A percentile compares a stretch with the other conserved stretches of the same genome.
phyloP scores from a whole-genome alignment of 2,888 invertebrate species.

The Zelleria hepariella region DNA sequence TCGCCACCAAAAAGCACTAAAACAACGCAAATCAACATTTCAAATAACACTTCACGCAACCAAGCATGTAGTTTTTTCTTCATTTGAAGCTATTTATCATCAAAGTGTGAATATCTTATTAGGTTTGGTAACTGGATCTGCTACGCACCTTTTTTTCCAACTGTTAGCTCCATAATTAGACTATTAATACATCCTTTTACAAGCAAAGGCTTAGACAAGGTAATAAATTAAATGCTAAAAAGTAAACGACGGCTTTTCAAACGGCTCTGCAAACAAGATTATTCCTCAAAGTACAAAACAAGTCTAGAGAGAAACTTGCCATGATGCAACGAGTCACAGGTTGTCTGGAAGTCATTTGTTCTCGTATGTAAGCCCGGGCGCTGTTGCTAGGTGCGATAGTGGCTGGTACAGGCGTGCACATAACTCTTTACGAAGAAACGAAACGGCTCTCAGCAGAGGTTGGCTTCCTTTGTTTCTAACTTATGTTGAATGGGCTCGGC shows the following conservation, averaged over 20 bases:
- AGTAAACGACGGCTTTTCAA: neutral
- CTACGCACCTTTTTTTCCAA: too few relatives aligned
- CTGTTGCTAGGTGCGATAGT: conserved; percentile 16
- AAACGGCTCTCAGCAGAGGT: neutral
- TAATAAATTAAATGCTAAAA: neutral
- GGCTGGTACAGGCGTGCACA: conserved; percentile 23
- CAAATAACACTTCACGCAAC: too few relatives aligned
- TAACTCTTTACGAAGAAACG: conserved; percentile 7
- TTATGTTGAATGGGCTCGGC: neutral
- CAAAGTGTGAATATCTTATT: too few relatives aligned
- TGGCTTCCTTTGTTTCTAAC: neutral
- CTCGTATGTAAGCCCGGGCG: neutral
- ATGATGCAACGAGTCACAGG: neutral
- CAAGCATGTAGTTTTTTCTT: too few relatives aligned
- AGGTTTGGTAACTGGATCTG: too few relatives aligned
- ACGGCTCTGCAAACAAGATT: neutral
- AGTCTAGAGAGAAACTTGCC: neutral
- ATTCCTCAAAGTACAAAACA: neutral
- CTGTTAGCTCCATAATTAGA: too few relatives aligned
- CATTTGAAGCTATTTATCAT: too few relatives aligned
- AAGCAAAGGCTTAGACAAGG: neutral
- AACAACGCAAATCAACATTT: too few relatives aligned
- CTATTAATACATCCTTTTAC: too few relatives aligned
- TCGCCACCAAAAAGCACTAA: too few relatives aligned
- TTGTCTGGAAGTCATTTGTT: neutral